Evolutionary conservation across 2,888 invertebrate genomes (phyloP), one percentile per base, ranked within the genome.

Genomic region (Drosophila infuscata): DNA sequence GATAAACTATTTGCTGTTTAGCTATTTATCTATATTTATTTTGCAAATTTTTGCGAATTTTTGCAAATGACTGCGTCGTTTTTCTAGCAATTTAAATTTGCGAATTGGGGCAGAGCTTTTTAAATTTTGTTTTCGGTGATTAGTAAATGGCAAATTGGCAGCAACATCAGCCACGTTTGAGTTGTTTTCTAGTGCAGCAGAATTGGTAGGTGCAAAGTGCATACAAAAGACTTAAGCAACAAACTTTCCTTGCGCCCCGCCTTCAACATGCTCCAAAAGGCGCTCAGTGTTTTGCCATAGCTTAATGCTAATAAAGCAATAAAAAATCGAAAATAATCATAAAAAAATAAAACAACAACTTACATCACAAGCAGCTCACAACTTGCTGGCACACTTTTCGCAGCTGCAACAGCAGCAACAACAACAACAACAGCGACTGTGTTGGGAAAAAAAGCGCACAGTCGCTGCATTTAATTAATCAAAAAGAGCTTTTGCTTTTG

Each of bases 391-490:
- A 89, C 89, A 84, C 87, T 89, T 89, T 89, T 83, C 59, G 64
- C 71, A 76, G 62, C 62, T 57, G 66, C 72, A 78, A 46, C 73
- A 65, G 43, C 62, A 74, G 48, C 65, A 46, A 15, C 46, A 46
- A 52, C 66, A 57, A 49, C 61, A 65, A 54, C 54, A 32, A 49
- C 61, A 65, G 52, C 25, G 25, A 3, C 25, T 25, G 57, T 48
- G 60, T 43, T 57, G 64, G 3, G 25, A 46, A 61, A 65, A 69
- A 81, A 80, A 70, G 67, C 80, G 74, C 70, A 60, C 63, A 72
- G 72, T 68, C 71, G 74, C 76, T 89, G 85, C 85, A 86, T 86
- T 86, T 84, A 89, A 86, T 86, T 86, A 89, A 86, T 86, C 87
- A 84, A 87, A 85, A 88, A 81, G 74, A 79, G 84, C 82, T 84